Evolutionary conservation across 2,113 vertebrate genomes (phyloP).

Genomic region (Vulpes vulpes): DNA sequence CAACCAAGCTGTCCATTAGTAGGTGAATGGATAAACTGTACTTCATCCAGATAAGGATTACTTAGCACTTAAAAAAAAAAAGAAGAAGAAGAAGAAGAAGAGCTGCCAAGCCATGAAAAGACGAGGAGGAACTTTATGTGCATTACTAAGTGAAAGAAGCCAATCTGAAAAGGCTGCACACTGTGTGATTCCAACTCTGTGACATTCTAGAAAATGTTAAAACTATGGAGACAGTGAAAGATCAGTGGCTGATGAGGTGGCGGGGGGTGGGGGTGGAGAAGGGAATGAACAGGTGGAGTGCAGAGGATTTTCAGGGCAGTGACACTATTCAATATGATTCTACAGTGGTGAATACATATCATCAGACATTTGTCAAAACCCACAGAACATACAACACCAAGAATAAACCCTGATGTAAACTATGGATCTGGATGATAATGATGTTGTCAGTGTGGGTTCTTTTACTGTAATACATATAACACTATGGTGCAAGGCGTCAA

Average conservation of each 20-base stretch:
- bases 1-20: background rate
- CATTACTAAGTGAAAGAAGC: background rate
- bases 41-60: background rate
- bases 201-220: background rate
- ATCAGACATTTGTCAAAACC: background rate
- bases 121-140: background rate
- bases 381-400: accelerated
- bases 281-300: too few species aligned
- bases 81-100: too few species aligned
- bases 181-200: background rate
- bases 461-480: accelerated
- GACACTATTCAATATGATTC: accelerated
- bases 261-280: background rate
- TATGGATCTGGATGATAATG: accelerated
- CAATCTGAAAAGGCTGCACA: background rate
- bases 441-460: accelerated
- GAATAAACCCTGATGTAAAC: background rate
- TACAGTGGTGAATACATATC: accelerated
- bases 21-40: background rate
- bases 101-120: background rate
- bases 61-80: background rate
- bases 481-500: accelerated
- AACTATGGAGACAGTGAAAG: background rate
- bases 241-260: background rate
- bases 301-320: background rate